Evolutionary conservation across 2,113 vertebrate genomes (phyloP).

Genomic region (Tinamus guttatus): DNA sequence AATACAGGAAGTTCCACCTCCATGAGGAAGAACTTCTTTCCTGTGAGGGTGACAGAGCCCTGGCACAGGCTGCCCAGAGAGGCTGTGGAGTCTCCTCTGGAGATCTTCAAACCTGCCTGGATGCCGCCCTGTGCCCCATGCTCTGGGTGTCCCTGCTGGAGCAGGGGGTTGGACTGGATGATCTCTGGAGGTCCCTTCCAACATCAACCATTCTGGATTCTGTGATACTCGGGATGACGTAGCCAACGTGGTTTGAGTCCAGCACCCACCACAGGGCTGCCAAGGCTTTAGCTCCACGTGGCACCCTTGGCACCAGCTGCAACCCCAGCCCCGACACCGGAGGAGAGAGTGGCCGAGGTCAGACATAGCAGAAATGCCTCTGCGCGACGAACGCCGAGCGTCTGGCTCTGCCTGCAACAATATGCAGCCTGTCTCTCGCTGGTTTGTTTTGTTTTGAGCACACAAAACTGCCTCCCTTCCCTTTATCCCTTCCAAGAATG

Average conservation of each 20-base stretch:
- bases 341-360: not conserved
- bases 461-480: not conserved
- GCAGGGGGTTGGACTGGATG: too few species aligned
- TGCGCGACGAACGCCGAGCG: accelerated
- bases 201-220: too few species aligned
- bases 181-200: too few species aligned
- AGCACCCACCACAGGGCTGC: not conserved
- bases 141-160: too few species aligned
- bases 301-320: not conserved
- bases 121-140: too few species aligned
- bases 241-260: not conserved
- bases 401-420: not conserved
- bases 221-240: not conserved
- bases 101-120: too few species aligned
- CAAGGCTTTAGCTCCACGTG: not conserved
- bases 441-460: not conserved
- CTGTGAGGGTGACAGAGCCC: too few species aligned
- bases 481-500: conserved; percentile 14
- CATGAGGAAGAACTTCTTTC: too few species aligned
- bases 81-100: too few species aligned
- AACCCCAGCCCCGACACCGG: accelerated
- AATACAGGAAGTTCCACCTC: too few species aligned
- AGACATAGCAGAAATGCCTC: not conserved
- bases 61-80: too few species aligned
- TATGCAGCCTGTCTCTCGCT: not conserved